phyloP scores from a whole-genome alignment of 2,113 vertebrate genomes.

The Vulpes ferrilata region DNA sequence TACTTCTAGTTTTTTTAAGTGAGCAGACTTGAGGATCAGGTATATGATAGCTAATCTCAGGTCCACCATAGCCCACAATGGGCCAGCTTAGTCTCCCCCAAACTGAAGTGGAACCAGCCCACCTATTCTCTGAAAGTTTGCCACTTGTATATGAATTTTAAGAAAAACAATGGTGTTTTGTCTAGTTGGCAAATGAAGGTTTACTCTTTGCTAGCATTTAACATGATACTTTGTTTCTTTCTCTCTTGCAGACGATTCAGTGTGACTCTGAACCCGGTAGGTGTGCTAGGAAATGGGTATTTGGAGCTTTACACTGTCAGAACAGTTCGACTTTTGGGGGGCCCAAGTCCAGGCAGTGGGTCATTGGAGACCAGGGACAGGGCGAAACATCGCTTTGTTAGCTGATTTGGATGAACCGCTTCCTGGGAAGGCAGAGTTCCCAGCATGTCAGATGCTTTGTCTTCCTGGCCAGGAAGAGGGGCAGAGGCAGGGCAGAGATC shows the following conservation, averaged over 20 bases:
- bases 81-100: neutral
- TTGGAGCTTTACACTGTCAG: neutral
- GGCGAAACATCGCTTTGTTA: neutral
- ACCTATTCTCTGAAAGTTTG: neutral
- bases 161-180: neutral
- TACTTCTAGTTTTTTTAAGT: neutral
- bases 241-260: slow-evolving; percentile 79
- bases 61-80: neutral
- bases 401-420: neutral
- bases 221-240: slow-evolving; percentile 62
- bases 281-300: slow-evolving; percentile 30
- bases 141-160: neutral
- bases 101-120: neutral
- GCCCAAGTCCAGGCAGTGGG: neutral
- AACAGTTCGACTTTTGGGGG: neutral
- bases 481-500: neutral
- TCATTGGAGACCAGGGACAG: neutral
- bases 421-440: neutral
- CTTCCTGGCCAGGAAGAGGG: neutral
- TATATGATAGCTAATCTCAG: neutral
- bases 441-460: neutral
- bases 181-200: slow-evolving; percentile 12
- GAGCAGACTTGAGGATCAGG: neutral
- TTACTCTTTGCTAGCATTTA: slow-evolving; percentile 37
- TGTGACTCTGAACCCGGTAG: slow-evolving; percentile 81